Conservation (phyloP, 2,888 invertebrate genomes). For the Latrodectus elegans region DNA sequence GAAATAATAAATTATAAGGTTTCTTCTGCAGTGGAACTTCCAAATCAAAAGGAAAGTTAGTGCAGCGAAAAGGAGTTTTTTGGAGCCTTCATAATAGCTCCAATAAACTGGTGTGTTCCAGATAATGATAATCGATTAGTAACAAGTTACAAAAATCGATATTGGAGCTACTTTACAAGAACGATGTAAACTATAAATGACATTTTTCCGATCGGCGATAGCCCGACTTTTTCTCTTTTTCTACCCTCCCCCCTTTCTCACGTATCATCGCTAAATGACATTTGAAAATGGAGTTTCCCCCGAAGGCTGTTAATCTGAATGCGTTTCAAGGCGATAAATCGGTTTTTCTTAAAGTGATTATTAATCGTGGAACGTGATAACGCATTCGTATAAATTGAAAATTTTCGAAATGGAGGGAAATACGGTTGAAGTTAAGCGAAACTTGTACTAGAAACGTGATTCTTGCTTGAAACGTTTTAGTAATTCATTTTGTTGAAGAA, state of each 20-base stretch:
- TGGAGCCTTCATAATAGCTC: constrained; percentile 36
- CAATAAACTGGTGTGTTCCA: constrained; percentile 58
- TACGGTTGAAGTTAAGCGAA: too few species aligned
- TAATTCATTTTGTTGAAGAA: too few species aligned
- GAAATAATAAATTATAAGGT: constrained; percentile 30
- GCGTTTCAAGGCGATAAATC: constrained; percentile 1
- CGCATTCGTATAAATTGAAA: too few species aligned
- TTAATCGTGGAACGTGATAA: constrained; percentile 3
- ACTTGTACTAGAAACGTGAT: too few species aligned
- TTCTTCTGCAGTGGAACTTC: not conserved
- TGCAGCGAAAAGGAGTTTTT: constrained; percentile 27
- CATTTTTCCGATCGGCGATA: constrained; percentile 49
- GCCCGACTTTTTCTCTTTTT: constrained; percentile 1
- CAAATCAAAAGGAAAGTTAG: constrained; percentile 26
- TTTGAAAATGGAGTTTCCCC: not conserved
- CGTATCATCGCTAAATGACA: constrained; percentile 21
- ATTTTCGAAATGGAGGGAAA: too few species aligned
- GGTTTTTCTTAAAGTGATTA: constrained; percentile 4
- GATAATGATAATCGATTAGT: constrained; percentile 65
- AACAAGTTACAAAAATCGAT: constrained; percentile 55
- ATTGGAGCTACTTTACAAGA: constrained; percentile 48
- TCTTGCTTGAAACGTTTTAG: too few species aligned
- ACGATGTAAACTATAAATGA: constrained; percentile 48
- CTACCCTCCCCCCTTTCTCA: not conserved
- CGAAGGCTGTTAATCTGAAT: constrained; percentile 7